Evolutionary conservation across 92 coral and sea anemone species (phyloP), one percentile per base, ranked within the genome.

Genomic region (Porites rus): DNA sequence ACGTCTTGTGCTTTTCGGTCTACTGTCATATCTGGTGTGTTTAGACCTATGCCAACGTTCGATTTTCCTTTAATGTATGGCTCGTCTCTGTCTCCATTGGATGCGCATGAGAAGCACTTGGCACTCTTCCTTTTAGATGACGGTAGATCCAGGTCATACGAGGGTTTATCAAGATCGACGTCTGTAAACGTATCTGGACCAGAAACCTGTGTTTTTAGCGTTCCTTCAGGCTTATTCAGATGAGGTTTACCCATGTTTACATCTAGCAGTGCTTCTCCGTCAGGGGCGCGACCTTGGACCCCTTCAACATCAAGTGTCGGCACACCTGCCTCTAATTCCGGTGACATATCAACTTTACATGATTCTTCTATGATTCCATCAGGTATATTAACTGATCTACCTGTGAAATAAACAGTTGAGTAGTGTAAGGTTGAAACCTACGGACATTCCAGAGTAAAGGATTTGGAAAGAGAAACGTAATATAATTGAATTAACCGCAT

Each of bases 1-100:
- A 64, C 84, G 16, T 84, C 89, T 17, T 85, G 86, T 56, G 89
- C 63, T 69, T 58, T 82, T 9, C 86, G 78, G 8, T 51, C 56
- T 28, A 52, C 13, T 56, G 17, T 21, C 19, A 58, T 50, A 25
- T 82, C 86, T 65, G 88, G 65, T 58, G 66, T 65, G 81, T 74
- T 67, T 9, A 74, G 61, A 51, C 75, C 81, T 6, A 76, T 51
- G 20, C 72, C 58, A 14, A 12, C 58, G 31, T 53, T 84, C 1
- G 56, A 25, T 10, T 76, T 85, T 2, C 58, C 75, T 64, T 65
- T 63, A 51, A 46, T 46, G 74, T 84, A 84, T 7, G 81, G 79
- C 51, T 74, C 88, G 25, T 67, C 88, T 64, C 46, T 74, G 24
- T 65, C 88, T 7, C 74, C 88, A 43, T 53, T 63, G 50, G 88